Percentiles rank a stretch among this genome's conserved stretches.
Conservation (phyloP, 2,888 invertebrate genomes). For the Callinectes sapidus region DNA sequence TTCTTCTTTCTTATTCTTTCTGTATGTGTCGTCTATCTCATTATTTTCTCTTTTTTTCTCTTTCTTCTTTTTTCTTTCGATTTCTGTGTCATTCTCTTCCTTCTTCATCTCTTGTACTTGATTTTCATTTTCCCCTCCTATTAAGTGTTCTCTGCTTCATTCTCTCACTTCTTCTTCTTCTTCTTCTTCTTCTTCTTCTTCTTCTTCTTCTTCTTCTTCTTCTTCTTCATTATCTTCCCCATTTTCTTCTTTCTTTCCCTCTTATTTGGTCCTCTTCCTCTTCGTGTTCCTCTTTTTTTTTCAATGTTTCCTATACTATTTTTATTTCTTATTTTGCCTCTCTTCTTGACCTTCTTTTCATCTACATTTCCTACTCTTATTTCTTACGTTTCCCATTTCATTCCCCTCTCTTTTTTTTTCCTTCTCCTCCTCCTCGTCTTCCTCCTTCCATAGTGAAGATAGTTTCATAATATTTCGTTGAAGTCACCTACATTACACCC, state of each 20-base stretch:
- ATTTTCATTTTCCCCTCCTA: neutral
- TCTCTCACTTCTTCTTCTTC: neutral
- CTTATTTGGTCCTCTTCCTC: neutral
- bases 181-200: neutral
- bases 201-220: neutral
- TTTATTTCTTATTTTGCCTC: too few relatives aligned
- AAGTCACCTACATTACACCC: neutral
- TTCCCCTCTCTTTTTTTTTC: neutral
- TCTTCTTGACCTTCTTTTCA: neutral
- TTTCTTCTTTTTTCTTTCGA: neutral
- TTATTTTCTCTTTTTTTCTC: neutral
- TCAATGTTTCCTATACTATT: neutral
- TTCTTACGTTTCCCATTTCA: neutral
- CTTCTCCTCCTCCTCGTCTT: neutral
- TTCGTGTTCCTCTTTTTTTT: neutral
- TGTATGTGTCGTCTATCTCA: too few relatives aligned
- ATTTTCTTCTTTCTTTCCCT: neutral
- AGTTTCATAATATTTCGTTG: conserved; percentile 8
- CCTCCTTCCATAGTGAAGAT: neutral
- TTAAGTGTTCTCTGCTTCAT: neutral
- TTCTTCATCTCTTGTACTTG: neutral
- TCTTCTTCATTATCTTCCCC: neutral
- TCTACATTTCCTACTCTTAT: neutral
- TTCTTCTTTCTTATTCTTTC: too few relatives aligned
- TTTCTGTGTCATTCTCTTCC: neutral